Base-by-base conservation (phyloP, 1,140 invertebrate species). In the Papilio polyxenes region DNA sequence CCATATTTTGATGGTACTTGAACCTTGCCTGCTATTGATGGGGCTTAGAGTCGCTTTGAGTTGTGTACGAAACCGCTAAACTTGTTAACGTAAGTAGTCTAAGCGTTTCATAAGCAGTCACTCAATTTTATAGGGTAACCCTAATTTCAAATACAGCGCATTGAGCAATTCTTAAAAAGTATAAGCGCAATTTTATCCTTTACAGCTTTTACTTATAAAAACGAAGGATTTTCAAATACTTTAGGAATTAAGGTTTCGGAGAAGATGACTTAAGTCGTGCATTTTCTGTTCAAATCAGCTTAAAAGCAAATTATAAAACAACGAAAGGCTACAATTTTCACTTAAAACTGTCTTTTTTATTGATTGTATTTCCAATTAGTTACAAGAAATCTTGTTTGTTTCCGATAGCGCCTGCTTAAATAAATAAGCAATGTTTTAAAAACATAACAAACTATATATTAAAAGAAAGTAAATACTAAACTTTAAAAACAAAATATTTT, bases 1-100 rank as follows among this genome's bases (percentile, higher is more conserved):
- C 53, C 53, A 79, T 31, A 79, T 31, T 62, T 40, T 62, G 53
- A 79, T 56, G 20, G 77, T 56, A 59, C 77, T 79, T 79, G 77
- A 79, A 40, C 56, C 77, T 62, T 59, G 56, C 77, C 77, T 79
- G 77, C 53, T 56, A 44, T 79, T 79, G 77, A 79, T 79, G 77
- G 77, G 53, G 77, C 31, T 79, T 79, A 51, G 74, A 44, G 65
- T 37, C 65, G 23, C 65, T 15, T 11, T 72, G 65, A 31, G 31
- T 72, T 72, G 65, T 72, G 65, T 72, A 72, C 31, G 13, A 72
- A 72, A 72, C 65, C 65, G 65, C 65, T 72, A 72, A 72, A 72
- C 65, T 72, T 72, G 65, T 72, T 72, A 72, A 72, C 65, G 65
- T 72, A 72, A 72, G 65, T 69, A 69, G 65, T 69, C 31, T 69